Conservation (phyloP, 2,888 invertebrate genomes). For the Arge pagana region DNA sequence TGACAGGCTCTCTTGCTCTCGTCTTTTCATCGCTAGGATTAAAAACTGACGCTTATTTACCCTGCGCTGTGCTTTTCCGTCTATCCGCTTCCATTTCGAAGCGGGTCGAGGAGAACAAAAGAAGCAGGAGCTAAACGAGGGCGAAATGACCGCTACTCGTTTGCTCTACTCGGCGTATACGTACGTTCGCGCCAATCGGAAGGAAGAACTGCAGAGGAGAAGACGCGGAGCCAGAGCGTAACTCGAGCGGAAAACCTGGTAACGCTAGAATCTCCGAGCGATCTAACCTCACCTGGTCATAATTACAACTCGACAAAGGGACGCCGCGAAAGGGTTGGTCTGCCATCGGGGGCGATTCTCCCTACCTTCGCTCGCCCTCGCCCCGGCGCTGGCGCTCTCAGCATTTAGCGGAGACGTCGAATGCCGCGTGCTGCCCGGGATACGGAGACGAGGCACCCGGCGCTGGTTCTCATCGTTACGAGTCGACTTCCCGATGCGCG, state of each 20-base stretch:
- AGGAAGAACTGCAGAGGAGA: not conserved
- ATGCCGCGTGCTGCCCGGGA: conserved; percentile 16
- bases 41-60: too few species aligned
- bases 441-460: conserved; percentile 6
- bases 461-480: conserved; percentile 12
- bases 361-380: too few species aligned
- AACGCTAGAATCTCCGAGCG: too few species aligned
- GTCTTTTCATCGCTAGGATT: too few species aligned
- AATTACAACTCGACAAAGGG: conserved; percentile 20
- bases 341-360: conserved; percentile 8
- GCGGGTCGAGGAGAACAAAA: too few species aligned
- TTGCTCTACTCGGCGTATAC: not conserved
- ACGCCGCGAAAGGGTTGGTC: too few species aligned
- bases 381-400: not conserved
- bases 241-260: too few species aligned
- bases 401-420: conserved; percentile 20
- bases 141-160: too few species aligned
- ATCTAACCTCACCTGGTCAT: conserved; percentile 8
- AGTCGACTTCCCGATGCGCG: too few species aligned
- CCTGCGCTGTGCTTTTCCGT: not conserved
- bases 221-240: too few species aligned
- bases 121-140: too few species aligned
- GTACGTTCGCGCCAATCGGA: not conserved
- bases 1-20: not conserved
- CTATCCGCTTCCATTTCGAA: conserved; percentile 6